Conservation (phyloP, 2,888 invertebrate species). For the Glaucopsyche alexis region DNA sequence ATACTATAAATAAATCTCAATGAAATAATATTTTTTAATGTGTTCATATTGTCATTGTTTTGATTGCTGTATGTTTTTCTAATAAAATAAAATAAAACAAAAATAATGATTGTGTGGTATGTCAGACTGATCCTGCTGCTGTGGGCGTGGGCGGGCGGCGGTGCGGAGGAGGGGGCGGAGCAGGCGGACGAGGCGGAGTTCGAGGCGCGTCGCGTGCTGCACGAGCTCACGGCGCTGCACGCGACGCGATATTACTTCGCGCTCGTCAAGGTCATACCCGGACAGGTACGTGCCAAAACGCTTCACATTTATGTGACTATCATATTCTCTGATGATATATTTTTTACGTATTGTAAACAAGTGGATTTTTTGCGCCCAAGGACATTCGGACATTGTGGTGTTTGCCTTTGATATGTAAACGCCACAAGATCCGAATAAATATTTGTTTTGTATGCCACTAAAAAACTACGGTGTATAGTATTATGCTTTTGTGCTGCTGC, state of each 20-base stretch:
- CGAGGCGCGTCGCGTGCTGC: conserved; percentile 88
- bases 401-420: no score
- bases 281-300: conserved; percentile 76
- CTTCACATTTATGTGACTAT: background rate
- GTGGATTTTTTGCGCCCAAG: no score
- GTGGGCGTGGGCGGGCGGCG: conserved; percentile 57
- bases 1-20: no score
- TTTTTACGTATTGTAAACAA: no score
- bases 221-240: conserved; percentile 89
- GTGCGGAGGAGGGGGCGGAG: conserved; percentile 81
- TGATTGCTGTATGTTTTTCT: background rate
- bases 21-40: no score
- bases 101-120: conserved; percentile 58
- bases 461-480: no score
- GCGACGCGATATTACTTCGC: conserved; percentile 94
- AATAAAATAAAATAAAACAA: background rate
- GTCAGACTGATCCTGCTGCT: conserved; percentile 72
- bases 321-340: no score
- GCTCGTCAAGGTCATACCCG: conserved; percentile 87
- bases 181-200: conserved; percentile 90
- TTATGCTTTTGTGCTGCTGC: no score
- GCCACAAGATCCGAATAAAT: no score
- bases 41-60: background rate
- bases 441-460: no score
- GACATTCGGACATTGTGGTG: no score